Evolutionary conservation across 2,797 vertebrate genomes (phyloP).

Genomic region (Mormyrus hasselquistii): DNA sequence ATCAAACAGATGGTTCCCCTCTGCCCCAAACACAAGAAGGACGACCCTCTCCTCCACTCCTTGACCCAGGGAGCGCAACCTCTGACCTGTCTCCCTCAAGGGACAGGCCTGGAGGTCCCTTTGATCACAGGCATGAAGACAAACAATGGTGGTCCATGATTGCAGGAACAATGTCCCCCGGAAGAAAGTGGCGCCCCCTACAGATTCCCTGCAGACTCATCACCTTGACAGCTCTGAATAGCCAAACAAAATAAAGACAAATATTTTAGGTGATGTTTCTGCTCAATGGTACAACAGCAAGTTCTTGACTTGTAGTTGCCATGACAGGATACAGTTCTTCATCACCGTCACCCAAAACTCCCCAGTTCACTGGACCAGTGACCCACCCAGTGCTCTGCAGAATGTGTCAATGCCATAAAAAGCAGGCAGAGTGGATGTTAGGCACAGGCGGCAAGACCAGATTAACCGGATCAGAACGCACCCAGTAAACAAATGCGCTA

Average conservation of each 20-base stretch:
- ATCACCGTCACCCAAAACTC: not conserved
- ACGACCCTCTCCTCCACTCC: not conserved
- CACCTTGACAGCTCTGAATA: not conserved
- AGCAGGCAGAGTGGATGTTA: not conserved
- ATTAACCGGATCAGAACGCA: not conserved
- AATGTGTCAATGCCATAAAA: not conserved
- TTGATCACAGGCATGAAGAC: slow-evolving; percentile 15
- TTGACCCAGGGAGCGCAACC: not conserved
- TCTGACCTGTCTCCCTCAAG: not conserved
- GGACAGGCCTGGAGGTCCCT: not conserved
- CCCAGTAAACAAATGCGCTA: not conserved
- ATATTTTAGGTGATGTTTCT: not conserved
- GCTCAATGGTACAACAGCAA: not conserved
- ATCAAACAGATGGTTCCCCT: slow-evolving; percentile 13
- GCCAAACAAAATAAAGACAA: not conserved
- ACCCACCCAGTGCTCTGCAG: not conserved
- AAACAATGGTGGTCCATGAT: not conserved
- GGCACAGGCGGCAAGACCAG: not conserved
- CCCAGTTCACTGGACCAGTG: not conserved
- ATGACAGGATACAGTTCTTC: not conserved
- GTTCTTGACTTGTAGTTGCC: not conserved
- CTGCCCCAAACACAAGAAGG: not conserved
- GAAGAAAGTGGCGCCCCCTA: not conserved
- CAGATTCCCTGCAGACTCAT: not conserved
- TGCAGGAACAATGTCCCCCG: not conserved